A percentile compares a stretch with the other conserved stretches of the same genome.
Evolutionary conservation across 2,888 invertebrate genomes (phyloP).

Genomic region (Zygaena filipendulae): DNA sequence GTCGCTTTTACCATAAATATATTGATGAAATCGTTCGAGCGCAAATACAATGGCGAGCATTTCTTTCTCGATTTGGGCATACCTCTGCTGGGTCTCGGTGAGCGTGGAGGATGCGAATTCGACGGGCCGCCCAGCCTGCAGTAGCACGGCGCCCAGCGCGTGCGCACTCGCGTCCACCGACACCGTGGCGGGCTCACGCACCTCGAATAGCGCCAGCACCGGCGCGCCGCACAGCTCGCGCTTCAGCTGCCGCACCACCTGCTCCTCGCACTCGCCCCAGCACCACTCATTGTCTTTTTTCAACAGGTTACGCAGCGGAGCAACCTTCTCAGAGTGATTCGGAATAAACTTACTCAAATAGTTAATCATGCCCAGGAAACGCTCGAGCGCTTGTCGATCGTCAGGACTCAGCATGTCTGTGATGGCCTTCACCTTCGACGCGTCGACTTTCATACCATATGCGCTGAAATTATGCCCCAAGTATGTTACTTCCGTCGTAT

Average conservation of each 20-base stretch:
- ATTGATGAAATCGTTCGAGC: constrained; percentile 19
- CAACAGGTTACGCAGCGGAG: constrained; percentile 6
- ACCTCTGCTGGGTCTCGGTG: constrained; percentile 15
- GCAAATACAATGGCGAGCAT: constrained; percentile 22
- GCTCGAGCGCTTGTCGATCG: constrained; percentile 13
- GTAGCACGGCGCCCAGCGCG: constrained; percentile 14
- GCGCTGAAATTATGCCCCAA: constrained; percentile 10
- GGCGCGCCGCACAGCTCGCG: constrained; percentile 10
- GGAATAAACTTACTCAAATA: constrained; percentile 18
- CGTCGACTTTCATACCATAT: constrained; percentile 12
- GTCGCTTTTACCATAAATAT: constrained; percentile 18
- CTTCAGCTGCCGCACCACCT: constrained; percentile 2
- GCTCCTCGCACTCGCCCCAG: constrained; percentile 10
- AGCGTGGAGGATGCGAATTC: constrained; percentile 16
- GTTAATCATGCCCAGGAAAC: constrained; percentile 19
- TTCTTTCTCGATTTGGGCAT: constrained; percentile 24
- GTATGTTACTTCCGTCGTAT: constrained; percentile 13
- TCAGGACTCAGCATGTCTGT: constrained; percentile 13
- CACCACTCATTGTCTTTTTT: constrained; percentile 11
- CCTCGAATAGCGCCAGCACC: constrained; percentile 13
- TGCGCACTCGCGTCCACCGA: constrained; percentile 14
- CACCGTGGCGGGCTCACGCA: constrained; percentile 16
- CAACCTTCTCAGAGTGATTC: constrained; percentile 6
- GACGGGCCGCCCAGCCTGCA: constrained; percentile 15
- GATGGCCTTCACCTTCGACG: constrained; percentile 15